Evolutionary conservation across 2,888 invertebrate genomes (phyloP).

Genomic region (Palloptera scutellata): DNA sequence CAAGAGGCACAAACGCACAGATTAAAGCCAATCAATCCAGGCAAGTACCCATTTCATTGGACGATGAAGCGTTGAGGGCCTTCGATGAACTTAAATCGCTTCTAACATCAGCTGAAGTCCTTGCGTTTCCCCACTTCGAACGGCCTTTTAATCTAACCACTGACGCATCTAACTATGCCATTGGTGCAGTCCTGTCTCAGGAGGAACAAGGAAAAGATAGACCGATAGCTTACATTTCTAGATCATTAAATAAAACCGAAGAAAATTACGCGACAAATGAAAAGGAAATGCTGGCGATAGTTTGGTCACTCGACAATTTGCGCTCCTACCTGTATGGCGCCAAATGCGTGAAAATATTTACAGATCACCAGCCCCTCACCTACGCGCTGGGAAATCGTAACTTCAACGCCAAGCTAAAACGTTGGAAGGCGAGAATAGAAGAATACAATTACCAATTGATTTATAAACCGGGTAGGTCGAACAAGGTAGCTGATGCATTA

Average conservation of each 20-base stretch:
- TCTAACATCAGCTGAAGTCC: slow-evolving; percentile 24
- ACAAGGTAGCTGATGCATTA: slow-evolving; percentile 30
- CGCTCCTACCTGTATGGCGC: slow-evolving; percentile 35
- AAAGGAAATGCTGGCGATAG: slow-evolving; percentile 8
- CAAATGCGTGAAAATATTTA: slow-evolving; percentile 33
- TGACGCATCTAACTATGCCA: slow-evolving; percentile 22
- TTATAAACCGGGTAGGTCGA: slow-evolving; percentile 34
- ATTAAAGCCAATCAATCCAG: slow-evolving; percentile 29
- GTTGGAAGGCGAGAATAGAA: slow-evolving; percentile 34
- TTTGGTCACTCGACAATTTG: slow-evolving; percentile 20
- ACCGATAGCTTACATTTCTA: slow-evolving; percentile 22
- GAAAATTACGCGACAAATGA: neutral
- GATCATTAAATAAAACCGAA: slow-evolving; percentile 22
- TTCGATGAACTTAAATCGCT: slow-evolving; percentile 27
- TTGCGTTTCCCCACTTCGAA: slow-evolving; percentile 26
- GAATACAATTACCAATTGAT: slow-evolving; percentile 33
- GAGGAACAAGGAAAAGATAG: neutral
- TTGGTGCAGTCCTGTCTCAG: slow-evolving; percentile 19
- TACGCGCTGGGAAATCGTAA: slow-evolving; percentile 15
- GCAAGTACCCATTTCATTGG: slow-evolving; percentile 23
- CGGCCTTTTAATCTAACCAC: slow-evolving; percentile 31
- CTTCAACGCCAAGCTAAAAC: slow-evolving; percentile 32
- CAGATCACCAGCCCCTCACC: slow-evolving; percentile 31
- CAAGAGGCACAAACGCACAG: slow-evolving; percentile 29
- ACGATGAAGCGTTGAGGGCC: slow-evolving; percentile 19